These are phyloP conservation scores for Cerastis rubricosa DNA, from an alignment of 2,888 invertebrate genomes.

Conservation along the genomic window DNA sequence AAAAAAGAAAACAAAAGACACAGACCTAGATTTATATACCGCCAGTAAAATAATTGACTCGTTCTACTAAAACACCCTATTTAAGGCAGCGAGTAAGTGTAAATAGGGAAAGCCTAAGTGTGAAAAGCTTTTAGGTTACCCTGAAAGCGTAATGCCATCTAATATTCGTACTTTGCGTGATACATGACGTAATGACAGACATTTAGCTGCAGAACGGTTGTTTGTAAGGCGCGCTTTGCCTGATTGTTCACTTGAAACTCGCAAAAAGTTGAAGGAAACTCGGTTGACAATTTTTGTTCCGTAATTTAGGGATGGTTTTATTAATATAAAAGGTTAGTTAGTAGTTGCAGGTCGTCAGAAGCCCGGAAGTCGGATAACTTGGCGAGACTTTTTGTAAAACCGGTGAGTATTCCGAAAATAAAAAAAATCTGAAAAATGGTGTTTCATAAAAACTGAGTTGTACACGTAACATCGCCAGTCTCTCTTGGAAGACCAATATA, in stretches of 20 bases:
- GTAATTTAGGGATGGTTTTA: no score
- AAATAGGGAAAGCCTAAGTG: conserved; percentile 33
- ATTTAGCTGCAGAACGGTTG: conserved; percentile 26
- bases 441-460: no score
- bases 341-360: no score
- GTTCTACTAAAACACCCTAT: conserved; percentile 18
- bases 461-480: no score
- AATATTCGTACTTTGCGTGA: conserved; percentile 42
- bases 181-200: conserved; percentile 29
- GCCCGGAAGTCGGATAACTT: no score
- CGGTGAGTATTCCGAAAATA: no score
- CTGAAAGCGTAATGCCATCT: conserved; percentile 30
- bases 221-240: neutral
- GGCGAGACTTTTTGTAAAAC: no score
- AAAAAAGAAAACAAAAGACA: neutral
- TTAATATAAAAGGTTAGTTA: no score
- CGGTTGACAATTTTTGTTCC: neutral
- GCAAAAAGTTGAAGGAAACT: neutral
- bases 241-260: neutral
- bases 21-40: neutral
- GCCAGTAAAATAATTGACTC: conserved; percentile 5
- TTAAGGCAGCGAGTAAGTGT: conserved; percentile 18
- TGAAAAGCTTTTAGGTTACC: conserved; percentile 46
- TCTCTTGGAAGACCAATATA: no score
- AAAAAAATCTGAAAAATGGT: no score